Conservation (phyloP, 1,140 invertebrate species). For the Ditylenchus dipsaci region DNA sequence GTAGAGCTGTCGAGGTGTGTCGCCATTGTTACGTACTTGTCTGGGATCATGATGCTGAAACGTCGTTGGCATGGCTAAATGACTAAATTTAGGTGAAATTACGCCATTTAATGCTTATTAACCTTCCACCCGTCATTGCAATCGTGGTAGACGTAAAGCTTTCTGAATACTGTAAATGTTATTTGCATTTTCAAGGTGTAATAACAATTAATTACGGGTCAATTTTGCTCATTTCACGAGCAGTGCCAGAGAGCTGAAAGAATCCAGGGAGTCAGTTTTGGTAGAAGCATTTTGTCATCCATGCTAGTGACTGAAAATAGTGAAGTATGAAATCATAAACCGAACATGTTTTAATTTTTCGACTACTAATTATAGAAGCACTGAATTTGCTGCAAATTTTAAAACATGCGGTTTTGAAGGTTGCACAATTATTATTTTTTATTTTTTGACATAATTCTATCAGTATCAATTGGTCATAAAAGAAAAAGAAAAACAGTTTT, state of each 20-base stretch:
- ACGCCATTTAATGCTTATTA: background rate
- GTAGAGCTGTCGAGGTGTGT: slow-evolving; percentile 42
- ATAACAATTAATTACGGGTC: slow-evolving; percentile 45
- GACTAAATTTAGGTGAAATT: background rate
- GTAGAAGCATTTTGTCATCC: slow-evolving; percentile 34
- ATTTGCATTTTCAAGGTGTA: background rate
- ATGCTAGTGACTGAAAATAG: slow-evolving; percentile 19
- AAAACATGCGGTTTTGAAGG: no score
- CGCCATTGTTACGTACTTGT: slow-evolving; percentile 48
- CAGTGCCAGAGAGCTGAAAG: slow-evolving; percentile 44
- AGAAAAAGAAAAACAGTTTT: no score
- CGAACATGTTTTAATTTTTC: no score
- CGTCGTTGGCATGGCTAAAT: slow-evolving; percentile 52
- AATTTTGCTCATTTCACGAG: slow-evolving; percentile 50
- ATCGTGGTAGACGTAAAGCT: slow-evolving; percentile 50
- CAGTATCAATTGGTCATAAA: no score
- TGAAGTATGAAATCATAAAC: no score
- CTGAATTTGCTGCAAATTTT: no score
- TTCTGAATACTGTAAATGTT: background rate
- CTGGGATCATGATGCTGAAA: slow-evolving; percentile 47
- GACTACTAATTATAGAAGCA: no score
- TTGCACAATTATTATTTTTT: no score
- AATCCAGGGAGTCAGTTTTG: slow-evolving; percentile 40
- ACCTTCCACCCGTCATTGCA: slow-evolving; percentile 43
- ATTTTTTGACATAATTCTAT: no score